Conservation (phyloP, 1,140 invertebrate species). For the Achroia grisella region DNA sequence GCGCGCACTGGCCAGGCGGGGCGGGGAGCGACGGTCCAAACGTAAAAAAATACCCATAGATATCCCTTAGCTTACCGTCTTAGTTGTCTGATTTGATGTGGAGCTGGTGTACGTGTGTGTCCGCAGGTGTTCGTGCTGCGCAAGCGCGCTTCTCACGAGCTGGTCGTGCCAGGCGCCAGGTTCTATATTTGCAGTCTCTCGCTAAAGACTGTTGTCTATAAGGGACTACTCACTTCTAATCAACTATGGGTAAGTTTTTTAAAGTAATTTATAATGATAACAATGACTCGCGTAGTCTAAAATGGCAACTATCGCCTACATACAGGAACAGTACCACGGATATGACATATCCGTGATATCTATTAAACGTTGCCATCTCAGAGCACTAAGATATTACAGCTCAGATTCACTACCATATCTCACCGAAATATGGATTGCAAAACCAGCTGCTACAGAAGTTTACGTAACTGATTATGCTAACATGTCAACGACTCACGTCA, state of each 20-base stretch:
- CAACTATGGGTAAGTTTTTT: constrained; percentile 86
- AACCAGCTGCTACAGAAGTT: no score
- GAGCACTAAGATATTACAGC: no score
- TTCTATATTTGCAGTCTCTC: constrained; percentile 99
- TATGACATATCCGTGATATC: no score
- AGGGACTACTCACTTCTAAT: constrained; percentile 96
- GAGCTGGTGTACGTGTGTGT: constrained; percentile 13
- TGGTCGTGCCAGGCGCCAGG: constrained; percentile 86
- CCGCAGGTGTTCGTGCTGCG: constrained; percentile 91
- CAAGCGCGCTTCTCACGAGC: constrained; percentile 92
- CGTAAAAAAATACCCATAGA: constrained; percentile 49
- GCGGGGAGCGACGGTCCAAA: constrained; percentile 32
- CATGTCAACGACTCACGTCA: no score
- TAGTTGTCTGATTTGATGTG: constrained; percentile 14
- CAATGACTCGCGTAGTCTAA: no score
- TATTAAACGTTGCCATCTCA: no score
- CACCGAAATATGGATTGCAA: no score
- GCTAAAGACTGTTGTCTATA: constrained; percentile 94
- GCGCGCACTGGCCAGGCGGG: constrained; percentile 31
- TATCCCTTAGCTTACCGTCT: not conserved
- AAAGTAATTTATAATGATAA: no score
- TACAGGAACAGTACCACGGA: no score
- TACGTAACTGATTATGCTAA: no score
- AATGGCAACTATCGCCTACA: no score
- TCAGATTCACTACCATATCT: no score